Evolutionary conservation across 2,797 vertebrate genomes (phyloP), one percentile per base, ranked within the genome.

Genomic region (Leuciscus waleckii): DNA sequence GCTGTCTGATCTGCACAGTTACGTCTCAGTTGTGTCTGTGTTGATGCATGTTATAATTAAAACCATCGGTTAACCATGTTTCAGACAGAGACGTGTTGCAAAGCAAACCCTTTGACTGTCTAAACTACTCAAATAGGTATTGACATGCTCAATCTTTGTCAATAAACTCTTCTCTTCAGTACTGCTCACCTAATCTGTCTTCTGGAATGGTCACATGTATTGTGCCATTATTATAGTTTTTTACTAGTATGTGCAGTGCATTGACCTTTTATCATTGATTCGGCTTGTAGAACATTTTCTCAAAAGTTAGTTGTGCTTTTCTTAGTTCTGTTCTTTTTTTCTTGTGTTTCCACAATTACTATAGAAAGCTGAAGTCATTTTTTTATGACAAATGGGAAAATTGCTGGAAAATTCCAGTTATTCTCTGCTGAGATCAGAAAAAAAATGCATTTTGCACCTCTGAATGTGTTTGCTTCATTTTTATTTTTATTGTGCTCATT

Each of bases 91-190:
- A 63, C 23, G 37, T n/a, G 49, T 58, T 39, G 46, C 65, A 61
- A 39, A 54, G 6, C n/a, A 65, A 82, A 41, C 17, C n/a, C 16
- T 35, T 19, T 4, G 68, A 67, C 8, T 78, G 83, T 81, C 35
- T 43, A 63, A 39, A 81, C 21, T 21, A 21, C 43, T 67, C 14
- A 46, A 63, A 75, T 32, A 14, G 35, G 14, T 56, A 69, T 79
- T 51, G 75, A 70, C 71, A 80, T 76, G 81, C 51, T 56, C 41
- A 77, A 16, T 69, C 7, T 11, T 83, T 65, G 43, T 51, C 29
- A 73, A 26, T 49, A 37, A 73, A n/a, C 16, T 13, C 32, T 74
- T 56, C 10, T 29, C 26, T 63, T 63, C 13, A 16, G 26, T 29
- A 6, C 26, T 29, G 4, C 21, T 77, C 51, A 35, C 4, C 63